A percentile compares a stretch with the other conserved stretches of the same genome.
Evolutionary conservation across 2,113 vertebrate species (phyloP).

Genomic region (Dromas ardeola): DNA sequence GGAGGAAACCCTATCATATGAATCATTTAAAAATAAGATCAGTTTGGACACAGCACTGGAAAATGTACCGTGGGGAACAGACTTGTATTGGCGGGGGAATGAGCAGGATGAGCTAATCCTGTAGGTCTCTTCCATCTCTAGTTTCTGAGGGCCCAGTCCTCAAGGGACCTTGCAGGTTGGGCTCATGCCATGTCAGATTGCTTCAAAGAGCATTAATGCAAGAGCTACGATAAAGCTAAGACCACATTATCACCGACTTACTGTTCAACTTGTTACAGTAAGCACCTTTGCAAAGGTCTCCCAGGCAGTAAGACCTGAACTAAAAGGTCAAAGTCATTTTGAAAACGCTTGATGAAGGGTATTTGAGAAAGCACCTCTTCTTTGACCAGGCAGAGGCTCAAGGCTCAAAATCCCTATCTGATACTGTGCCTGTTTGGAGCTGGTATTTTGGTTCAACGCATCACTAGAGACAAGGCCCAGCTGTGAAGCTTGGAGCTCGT

Average conservation of each 20-base stretch:
- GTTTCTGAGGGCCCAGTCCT: conserved; percentile 54
- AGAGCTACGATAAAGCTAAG: background rate
- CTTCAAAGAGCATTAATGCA: background rate
- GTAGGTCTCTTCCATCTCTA: conserved; percentile 58
- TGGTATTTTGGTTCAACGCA: background rate
- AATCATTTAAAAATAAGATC: conserved; percentile 67
- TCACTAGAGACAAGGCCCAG: conserved; percentile 26
- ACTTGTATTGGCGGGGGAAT: conserved; percentile 52
- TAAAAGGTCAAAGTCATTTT: background rate
- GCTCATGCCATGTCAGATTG: background rate
- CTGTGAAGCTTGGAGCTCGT: conserved; percentile 39
- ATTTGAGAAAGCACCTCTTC: background rate
- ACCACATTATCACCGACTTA: background rate
- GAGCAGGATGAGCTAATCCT: conserved; percentile 63
- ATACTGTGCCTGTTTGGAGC: background rate
- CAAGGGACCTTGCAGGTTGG: background rate
- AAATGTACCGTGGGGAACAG: conserved; percentile 67
- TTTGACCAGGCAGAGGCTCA: background rate
- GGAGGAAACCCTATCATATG: conserved; percentile 65
- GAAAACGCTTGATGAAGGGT: background rate
- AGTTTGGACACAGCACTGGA: conserved; percentile 64
- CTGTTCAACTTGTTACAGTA: background rate
- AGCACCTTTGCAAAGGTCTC: background rate
- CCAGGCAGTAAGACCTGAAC: background rate
- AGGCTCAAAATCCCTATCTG: background rate